Base-by-base conservation (phyloP, 2,888 invertebrate species). In the Miltochrista miniata region DNA sequence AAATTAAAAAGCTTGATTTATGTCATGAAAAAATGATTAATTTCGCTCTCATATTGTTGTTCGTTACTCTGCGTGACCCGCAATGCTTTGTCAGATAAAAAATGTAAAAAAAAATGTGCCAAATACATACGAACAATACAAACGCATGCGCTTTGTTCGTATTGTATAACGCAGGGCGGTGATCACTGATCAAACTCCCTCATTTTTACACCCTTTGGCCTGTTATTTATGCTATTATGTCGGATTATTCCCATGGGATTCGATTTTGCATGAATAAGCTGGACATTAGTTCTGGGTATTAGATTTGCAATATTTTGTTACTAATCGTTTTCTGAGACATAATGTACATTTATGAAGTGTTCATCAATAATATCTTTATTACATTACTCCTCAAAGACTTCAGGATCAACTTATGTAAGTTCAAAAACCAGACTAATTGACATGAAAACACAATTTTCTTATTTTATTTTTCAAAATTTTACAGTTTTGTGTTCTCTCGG, bases 11-110 rank as follows among this genome's bases (percentile, higher is more conserved):
- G 64, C 61, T 70, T 74, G 68, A 74, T 68, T 70, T 65, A 75
- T 78, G 68, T 66, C 70, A 72, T 18, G 74, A 69, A 62, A 48
- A 53, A 47, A 52, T 48, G 81, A 86, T 86, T 85, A 83, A 87
- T 87, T 89, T 86, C 83, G 73, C 79, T 81, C 80, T 56, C 62
- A 64, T 70, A 82, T 89, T 88, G 85, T 89, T 74, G 70, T 62
- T 59, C 74, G 63, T 66, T 76, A 74, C 68, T 58, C 68, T 82
- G 78, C 87, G 85, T 85, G 83, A 83, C 79, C 75, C 74, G 71
- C 72, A 74, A 69, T 64, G 64, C 75, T 76, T 85, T 84, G 82
- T 82, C 72, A 57, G 60, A 68, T 73, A 67, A 74, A 72, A 76
- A 64, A 74, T 71, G 74, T 62, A 64, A 58, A 65, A 77, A 76